Conservation (phyloP, 2,888 invertebrate genomes). For the Chrysolina oricalcia region DNA sequence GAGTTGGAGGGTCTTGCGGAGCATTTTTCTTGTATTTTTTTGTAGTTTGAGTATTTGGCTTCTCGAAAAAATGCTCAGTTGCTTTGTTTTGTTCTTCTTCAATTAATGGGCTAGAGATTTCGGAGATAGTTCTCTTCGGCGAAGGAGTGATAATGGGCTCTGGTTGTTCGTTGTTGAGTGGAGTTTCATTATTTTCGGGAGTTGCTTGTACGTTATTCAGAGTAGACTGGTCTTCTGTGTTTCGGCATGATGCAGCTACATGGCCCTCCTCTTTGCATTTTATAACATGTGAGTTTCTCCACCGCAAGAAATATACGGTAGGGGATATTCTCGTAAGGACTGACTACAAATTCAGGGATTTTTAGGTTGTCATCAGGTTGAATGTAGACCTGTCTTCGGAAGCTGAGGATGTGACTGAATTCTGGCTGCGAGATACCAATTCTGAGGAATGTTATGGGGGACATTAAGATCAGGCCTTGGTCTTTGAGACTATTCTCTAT, state of each 20-base stretch:
- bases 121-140: not conserved
- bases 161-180: not conserved
- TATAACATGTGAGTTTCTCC: conserved; percentile 47
- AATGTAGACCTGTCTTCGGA: not conserved
- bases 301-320: conserved; percentile 50
- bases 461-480: not conserved
- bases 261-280: conserved; percentile 53
- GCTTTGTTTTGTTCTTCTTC: not conserved
- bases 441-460: not conserved
- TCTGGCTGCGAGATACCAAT: not conserved
- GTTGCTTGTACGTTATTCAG: not conserved
- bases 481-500: not conserved
- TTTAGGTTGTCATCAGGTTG: not conserved
- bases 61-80: not conserved
- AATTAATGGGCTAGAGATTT: not conserved
- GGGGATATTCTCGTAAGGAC: conserved; percentile 43
- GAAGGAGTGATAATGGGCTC: not conserved
- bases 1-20: not conserved
- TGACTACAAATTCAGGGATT: conserved; percentile 37
- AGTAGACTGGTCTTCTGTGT: not conserved
- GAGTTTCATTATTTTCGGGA: not conserved
- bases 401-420: not conserved
- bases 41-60: not conserved
- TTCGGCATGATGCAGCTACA: conserved; percentile 27
- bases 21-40: not conserved